Base-by-base conservation (phyloP, 2,888 invertebrate species). In the Scrobipalpa atriplicella region DNA sequence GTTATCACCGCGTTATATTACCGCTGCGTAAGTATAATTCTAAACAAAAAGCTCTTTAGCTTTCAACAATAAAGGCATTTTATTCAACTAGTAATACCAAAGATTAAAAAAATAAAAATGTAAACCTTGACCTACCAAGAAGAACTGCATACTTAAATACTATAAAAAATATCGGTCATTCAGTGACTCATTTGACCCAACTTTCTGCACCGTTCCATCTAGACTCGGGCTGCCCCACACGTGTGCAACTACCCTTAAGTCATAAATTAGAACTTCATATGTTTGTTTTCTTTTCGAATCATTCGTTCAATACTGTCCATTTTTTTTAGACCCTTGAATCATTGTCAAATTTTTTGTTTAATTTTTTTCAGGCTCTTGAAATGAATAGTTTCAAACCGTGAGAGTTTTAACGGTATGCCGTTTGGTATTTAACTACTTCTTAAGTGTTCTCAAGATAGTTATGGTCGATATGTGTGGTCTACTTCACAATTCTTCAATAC, bases 351-450 rank as follows among this genome's bases (percentile, higher is more conserved):
- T n/a, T n/a, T 29, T 29, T 29, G 29, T 29, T 29, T 29, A 2
- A n/a, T 29, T 29, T 29, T 29, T 29, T 29, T 29, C 29, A 29
- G 5, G 29, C 29, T 82, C 84, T 85, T 79, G 75, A 84, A 86
- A 85, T 87, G 84, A 82, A 84, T 80, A 75, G 81, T 81, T 84
- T 85, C 79, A 83, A 78, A 74, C 83, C 88, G 88, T 89, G 89
- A 87, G 89, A 90, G 86, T 84, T 83, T 80, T 52, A 11, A 16
- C 11, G 38, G 62, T 51, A 63, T 63, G 64, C 16, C 16, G 18
- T 18, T 52, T 10, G n/a, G 38, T 38, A 19, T 47, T 47, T 47
- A 6, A 6, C 13, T 52, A 11, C 10, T 56, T n/a, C 29, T 56
- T 58, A 36, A 58, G 58, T 58, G 58, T n/a, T 58, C 11, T 54